Conservation (phyloP, 2,113 vertebrate genomes). For the Entelurus aequoreus region DNA sequence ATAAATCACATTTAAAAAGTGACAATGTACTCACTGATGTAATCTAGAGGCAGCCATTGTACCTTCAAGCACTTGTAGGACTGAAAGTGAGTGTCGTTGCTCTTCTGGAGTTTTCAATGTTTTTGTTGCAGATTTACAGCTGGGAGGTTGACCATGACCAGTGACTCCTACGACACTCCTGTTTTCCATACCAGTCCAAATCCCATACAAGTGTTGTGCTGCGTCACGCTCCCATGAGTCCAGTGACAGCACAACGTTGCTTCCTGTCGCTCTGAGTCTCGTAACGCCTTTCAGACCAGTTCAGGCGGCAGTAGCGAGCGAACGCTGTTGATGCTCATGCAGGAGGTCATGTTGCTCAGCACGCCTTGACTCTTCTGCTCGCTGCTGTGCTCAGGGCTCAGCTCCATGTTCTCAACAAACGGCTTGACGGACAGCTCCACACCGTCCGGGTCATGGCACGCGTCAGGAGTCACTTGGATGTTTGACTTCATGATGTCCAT, state of each 20-base stretch:
- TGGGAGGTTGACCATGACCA: too few relatives aligned
- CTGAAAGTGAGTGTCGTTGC: too few relatives aligned
- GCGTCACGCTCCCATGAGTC: background rate
- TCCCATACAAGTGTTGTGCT: background rate
- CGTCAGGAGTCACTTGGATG: too few relatives aligned
- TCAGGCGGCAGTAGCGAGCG: background rate
- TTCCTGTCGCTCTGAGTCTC: background rate
- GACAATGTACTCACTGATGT: too few relatives aligned
- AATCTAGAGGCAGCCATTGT: too few relatives aligned
- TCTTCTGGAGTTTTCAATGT: too few relatives aligned
- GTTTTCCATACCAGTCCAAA: background rate
- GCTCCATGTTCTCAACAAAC: background rate
- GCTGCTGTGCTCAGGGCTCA: background rate
- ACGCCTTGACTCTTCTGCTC: background rate
- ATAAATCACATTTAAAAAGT: too few relatives aligned
- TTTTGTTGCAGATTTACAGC: too few relatives aligned
- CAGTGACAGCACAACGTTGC: background rate
- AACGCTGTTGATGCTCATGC: slow-evolving; percentile 1
- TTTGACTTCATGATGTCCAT: too few relatives aligned
- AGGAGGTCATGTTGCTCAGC: background rate
- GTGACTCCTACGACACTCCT: too few relatives aligned
- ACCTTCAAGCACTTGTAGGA: too few relatives aligned
- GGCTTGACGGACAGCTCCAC: background rate
- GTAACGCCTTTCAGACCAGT: background rate
- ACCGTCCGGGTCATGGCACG: too few relatives aligned